Conservation (phyloP, 1,140 invertebrate genomes). For the Hetaerina americana region DNA sequence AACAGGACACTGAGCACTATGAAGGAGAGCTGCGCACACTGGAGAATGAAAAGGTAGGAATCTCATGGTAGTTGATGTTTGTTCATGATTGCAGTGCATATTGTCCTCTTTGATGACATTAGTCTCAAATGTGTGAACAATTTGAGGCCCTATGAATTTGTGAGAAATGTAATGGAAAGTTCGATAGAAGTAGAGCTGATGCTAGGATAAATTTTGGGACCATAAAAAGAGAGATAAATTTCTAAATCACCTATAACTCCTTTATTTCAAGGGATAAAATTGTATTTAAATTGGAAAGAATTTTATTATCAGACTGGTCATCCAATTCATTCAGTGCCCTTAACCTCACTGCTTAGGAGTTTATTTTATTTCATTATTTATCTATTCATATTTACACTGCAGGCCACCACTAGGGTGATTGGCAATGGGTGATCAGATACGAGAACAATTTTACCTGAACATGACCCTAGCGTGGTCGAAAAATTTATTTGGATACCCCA, state of each 20-base stretch:
- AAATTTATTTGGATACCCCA: no score
- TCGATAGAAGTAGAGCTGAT: not conserved
- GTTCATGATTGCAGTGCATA: constrained; percentile 10
- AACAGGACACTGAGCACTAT: constrained; percentile 44
- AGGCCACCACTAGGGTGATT: no score
- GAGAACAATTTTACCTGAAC: no score
- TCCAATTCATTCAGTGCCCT: no score
- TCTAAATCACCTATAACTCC: no score
- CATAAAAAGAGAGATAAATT: no score
- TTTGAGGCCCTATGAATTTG: not conserved
- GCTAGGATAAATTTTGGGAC: not conserved
- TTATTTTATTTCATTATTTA: not conserved
- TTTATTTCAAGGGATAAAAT: no score
- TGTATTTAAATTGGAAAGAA: no score
- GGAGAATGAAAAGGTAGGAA: constrained; percentile 53
- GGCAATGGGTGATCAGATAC: no score
- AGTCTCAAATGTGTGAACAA: not conserved
- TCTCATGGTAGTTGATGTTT: not conserved
- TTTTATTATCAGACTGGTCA: no score
- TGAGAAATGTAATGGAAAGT: not conserved
- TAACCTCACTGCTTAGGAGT: not conserved
- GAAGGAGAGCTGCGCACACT: constrained; percentile 37
- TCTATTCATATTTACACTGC: not conserved
- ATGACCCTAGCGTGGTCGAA: no score
- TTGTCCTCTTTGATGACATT: not conserved